Base-by-base conservation (phyloP, 1,140 invertebrate species). In the Maconellicoccus hirsutus region DNA sequence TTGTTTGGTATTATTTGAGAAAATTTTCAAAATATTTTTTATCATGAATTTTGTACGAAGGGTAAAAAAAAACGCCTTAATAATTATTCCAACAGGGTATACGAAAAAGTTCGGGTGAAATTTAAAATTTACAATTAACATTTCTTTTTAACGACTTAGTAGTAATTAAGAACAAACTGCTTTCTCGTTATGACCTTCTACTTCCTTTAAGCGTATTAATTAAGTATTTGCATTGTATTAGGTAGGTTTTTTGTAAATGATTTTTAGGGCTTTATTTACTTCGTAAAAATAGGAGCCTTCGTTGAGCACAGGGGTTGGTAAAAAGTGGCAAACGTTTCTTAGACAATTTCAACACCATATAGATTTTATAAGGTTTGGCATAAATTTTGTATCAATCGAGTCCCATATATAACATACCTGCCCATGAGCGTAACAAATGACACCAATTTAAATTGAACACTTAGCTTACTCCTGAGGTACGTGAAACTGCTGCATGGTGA, bases 101-200 rank as follows among this genome's bases (percentile, higher is more conserved):
- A 16, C 29, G 29, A 19, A 52, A 52, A 52, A 52, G 42, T 52
- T 52, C 2, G n/a, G n/a, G 42, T 19, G 42, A 19, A 52, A 52
- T 52, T 52, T 8, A 16, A 52, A 52, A 52, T 52, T 52, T 33
- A 52, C 10, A 52, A 52, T 52, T 52, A 16, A 52, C 42, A 52
- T 52, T 52, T 52, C 42, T 52, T 52, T 52, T 52, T 52, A 52
- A 52, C 16, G 42, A 52, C 42, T 52, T 52, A 3, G 6, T 16
- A 52, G 42, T 52, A 52, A 52, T 52, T 16, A 52, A 52, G 42
- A 52, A 16, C 42, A 52, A 52, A 52, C 42, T 52, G 42, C 42
- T 52, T 52, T 52, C n/a, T 52, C n/a, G 42, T 52, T 52, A 52
- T 52, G 16, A 52, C n/a, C 42, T 52, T 52, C n/a, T 52, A 33